Evolutionary conservation across 1,140 invertebrate genomes (phyloP).

Genomic region (Pogonomyrmex californicus): DNA sequence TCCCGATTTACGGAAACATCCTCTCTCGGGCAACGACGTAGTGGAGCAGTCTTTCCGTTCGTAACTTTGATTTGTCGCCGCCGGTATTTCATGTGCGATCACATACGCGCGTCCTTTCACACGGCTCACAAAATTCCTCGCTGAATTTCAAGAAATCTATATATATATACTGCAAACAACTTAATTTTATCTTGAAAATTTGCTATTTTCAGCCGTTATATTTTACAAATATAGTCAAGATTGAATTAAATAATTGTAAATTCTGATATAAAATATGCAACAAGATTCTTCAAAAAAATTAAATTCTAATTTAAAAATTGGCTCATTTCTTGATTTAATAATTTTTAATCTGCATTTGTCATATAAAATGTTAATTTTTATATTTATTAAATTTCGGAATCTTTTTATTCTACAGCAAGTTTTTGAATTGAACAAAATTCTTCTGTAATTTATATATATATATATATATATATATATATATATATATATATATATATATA

Average conservation of each 20-base stretch:
- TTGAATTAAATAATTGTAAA: background rate
- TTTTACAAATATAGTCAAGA: background rate
- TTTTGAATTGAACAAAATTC: background rate
- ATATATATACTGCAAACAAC: background rate
- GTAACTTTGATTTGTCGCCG: conserved; percentile 60
- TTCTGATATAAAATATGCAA: background rate
- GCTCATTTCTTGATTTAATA: background rate
- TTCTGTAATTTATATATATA: background rate
- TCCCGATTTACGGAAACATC: conserved; percentile 54
- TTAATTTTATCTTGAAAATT: background rate
- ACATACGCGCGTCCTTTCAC: conserved; percentile 5
- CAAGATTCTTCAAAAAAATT: background rate
- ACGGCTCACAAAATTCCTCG: background rate
- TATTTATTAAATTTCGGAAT: background rate
- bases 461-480: too few relatives aligned
- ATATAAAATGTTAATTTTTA: background rate
- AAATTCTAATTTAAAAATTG: background rate
- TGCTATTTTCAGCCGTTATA: background rate
- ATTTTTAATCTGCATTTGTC: background rate
- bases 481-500: too few relatives aligned
- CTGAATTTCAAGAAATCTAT: background rate
- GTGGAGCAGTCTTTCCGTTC: conserved; percentile 9
- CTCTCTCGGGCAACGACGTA: background rate
- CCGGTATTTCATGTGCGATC: conserved; percentile 15
- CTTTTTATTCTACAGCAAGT: background rate